Conservation (phyloP, 2,113 vertebrate species). For the Dryoscopus gambensis region DNA sequence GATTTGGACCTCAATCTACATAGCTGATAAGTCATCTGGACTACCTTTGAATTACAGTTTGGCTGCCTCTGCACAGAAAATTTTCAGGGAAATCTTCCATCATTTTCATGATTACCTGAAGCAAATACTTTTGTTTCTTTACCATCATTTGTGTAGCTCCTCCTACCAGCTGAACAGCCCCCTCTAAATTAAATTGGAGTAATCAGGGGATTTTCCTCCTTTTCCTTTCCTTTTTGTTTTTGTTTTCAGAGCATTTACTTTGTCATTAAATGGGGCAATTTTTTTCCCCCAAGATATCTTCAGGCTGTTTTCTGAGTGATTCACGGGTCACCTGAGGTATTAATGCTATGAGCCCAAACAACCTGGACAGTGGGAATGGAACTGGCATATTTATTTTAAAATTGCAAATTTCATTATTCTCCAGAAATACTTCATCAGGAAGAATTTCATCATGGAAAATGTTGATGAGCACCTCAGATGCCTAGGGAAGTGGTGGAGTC, state of each 20-base stretch:
- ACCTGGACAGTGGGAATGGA: neutral
- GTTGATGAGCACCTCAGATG: neutral
- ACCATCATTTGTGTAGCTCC: neutral
- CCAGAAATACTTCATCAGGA: neutral
- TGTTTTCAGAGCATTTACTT: neutral
- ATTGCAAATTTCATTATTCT: neutral
- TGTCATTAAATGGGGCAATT: neutral
- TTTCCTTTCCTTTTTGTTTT: neutral
- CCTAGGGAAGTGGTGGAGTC: too few species aligned
- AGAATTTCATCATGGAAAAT: neutral
- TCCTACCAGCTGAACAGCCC: neutral
- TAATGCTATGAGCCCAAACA: neutral
- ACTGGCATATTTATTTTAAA: neutral
- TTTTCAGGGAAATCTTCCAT: neutral
- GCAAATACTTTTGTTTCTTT: neutral
- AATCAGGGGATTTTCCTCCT: neutral
- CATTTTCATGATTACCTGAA: neutral
- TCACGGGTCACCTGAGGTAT: neutral
- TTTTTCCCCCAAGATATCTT: neutral
- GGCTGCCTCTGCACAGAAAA: neutral
- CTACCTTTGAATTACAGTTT: neutral
- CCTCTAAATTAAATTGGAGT: neutral
- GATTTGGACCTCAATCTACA: neutral
- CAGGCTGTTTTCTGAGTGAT: neutral
- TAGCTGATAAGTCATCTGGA: neutral